Evolutionary conservation across 2,888 invertebrate species (phyloP).

Genomic region (Hirtodrosophila confusa): DNA sequence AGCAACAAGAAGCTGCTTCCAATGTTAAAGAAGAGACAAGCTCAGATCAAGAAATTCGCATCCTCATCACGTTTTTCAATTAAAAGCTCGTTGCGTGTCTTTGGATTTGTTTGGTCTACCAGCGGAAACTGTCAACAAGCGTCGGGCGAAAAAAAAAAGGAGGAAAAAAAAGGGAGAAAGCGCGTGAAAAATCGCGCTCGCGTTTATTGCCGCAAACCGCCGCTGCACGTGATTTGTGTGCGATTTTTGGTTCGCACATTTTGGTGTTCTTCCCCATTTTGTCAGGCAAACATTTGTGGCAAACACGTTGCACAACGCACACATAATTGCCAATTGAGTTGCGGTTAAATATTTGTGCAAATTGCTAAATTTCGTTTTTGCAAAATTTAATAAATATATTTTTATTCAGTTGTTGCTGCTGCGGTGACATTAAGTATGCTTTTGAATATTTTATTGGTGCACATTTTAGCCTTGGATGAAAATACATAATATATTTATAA

Average conservation of each 20-base stretch:
- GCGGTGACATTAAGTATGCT: constrained; percentile 2
- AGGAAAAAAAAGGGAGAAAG: constrained; percentile 6
- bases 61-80: constrained; percentile 81
- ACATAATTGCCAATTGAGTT: constrained; percentile 57
- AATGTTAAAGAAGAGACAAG: constrained; percentile 1
- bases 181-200: constrained; percentile 53
- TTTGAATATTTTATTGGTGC: neutral
- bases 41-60: constrained; percentile 39
- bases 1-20: neutral
- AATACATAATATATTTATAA: constrained; percentile 10
- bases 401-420: constrained; percentile 5
- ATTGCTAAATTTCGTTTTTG: constrained; percentile 33
- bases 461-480: neutral
- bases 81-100: constrained; percentile 71
- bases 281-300: constrained; percentile 39
- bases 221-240: constrained; percentile 66
- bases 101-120: constrained; percentile 26
- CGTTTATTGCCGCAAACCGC: constrained; percentile 66
- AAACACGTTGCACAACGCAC: constrained; percentile 25
- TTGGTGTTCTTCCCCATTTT: constrained; percentile 29
- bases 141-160: neutral
- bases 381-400: constrained; percentile 11
- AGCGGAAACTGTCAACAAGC: constrained; percentile 54
- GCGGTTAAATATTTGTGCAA: constrained; percentile 65
- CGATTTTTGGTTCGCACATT: constrained; percentile 53